Conservation (phyloP, 1,140 invertebrate genomes). For the Drosophila pseudoananassae region DNA sequence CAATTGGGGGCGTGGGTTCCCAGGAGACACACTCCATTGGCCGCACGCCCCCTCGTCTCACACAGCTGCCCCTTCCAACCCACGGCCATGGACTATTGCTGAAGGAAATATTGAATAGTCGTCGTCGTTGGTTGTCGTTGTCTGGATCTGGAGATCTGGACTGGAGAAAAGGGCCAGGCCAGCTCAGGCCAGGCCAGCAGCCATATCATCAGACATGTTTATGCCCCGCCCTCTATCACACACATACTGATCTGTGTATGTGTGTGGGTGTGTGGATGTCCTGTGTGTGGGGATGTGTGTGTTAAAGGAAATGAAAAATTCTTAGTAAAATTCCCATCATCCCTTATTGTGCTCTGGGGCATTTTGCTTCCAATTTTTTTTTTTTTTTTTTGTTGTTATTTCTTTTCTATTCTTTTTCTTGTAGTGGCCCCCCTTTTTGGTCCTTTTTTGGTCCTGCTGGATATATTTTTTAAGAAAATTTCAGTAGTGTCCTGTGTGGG, state of each 20-base stretch:
- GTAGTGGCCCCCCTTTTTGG: neutral
- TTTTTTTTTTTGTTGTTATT: constrained; percentile 9
- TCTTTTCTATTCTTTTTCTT: neutral
- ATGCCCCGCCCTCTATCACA: constrained; percentile 48
- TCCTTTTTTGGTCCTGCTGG: constrained; percentile 1
- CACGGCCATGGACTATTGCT: neutral
- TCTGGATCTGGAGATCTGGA: constrained; percentile 3
- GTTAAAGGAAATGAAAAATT: constrained; percentile 82
- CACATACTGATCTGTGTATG: constrained; percentile 26
- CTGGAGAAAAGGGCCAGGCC: constrained; percentile 3
- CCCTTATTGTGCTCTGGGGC: constrained; percentile 78
- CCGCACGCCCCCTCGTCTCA: constrained; percentile 5
- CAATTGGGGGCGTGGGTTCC: constrained; percentile 56
- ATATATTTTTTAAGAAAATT: constrained; percentile 65
- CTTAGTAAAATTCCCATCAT: constrained; percentile 81
- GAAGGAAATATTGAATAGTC: constrained; percentile 60
- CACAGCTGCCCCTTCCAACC: neutral
- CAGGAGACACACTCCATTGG: constrained; percentile 58
- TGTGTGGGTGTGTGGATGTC: neutral
- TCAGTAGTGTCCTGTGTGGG: constrained; percentile 23
- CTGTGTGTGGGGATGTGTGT: neutral
- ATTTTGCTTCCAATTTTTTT: constrained; percentile 50
- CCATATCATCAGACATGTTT: constrained; percentile 53
- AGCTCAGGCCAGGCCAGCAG: constrained; percentile 16
- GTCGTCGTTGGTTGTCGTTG: constrained; percentile 23